Base-by-base conservation (phyloP, 2,797 vertebrate genomes). In the Enteromius trimaculatus region DNA sequence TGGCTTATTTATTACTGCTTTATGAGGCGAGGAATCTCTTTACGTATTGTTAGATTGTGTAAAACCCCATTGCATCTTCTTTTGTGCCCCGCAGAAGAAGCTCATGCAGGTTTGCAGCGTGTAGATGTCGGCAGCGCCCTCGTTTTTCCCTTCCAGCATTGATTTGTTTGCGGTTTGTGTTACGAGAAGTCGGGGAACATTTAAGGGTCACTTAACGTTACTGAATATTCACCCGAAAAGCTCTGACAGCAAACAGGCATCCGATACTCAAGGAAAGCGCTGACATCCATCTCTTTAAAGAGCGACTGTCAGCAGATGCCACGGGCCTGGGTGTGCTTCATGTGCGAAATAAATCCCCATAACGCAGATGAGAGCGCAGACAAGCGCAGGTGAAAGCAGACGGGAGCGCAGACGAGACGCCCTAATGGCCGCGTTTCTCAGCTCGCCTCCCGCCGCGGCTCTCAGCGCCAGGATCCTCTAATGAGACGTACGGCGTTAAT, bases 401-500 rank as follows among this genome's bases (percentile, higher is more conserved):
- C 71, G 39, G 13, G n/a, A 42, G 82, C 77, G 66, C 87, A 11
- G 87, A 85, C 88, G 91, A 90, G 72, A 87, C 90, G 64, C 89
- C 68, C 82, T 81, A 89, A 90, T 90, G 65, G 76, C 66, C 92
- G 90, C 82, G 89, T 89, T 94, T 92, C 92, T 91, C 91, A 94
- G 91, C 90, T 91, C 89, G 91, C 92, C 90, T 93, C 93, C 85
- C 71, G 89, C 89, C 77, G 84, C 88, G 92, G 90, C 92, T 90
- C 91, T 92, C 4, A 72, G 90, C 91, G 89, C 92, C 92, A 76
- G 87, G 91, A 91, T 91, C 93, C 91, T 92, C 92, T 95, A 95
- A 92, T 93, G 92, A 96, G 90, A 90, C 83, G 90, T 84, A 89
- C 90, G 90, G 91, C 94, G 91, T 93, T 96, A 92, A 93, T 95